Conservation (phyloP, 1,140 invertebrate genomes). For the Tachypleus tridentatus region DNA sequence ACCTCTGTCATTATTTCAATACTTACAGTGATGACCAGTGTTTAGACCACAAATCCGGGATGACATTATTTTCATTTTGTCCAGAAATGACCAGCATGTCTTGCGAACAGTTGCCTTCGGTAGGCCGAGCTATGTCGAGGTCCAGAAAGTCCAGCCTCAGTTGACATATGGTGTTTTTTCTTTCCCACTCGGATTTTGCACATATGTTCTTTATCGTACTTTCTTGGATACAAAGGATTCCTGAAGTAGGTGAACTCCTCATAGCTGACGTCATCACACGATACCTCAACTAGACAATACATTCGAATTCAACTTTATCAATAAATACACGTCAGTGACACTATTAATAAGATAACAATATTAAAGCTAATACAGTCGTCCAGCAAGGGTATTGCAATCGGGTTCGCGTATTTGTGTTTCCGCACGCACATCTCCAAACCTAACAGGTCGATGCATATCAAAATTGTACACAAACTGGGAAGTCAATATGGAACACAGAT, state of each 20-base stretch:
- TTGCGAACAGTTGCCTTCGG: constrained; percentile 52
- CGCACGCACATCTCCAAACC: no score
- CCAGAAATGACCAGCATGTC: constrained; percentile 58
- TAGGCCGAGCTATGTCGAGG: constrained; percentile 42
- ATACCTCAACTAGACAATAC: constrained; percentile 15
- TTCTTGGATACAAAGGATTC: constrained; percentile 21
- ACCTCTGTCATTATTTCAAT: no score
- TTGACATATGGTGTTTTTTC: constrained; percentile 49
- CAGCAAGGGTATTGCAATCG: no score
- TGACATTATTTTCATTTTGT: constrained; percentile 48
- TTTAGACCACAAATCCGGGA: constrained; percentile 70
- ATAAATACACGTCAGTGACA: no score
- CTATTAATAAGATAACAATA: no score
- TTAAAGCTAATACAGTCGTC: no score
- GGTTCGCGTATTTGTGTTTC: no score
- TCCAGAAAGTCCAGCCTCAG: constrained; percentile 61
- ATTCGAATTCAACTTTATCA: no score
- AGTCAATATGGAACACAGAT: no score
- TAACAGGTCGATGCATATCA: no score
- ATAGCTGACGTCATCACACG: constrained; percentile 17
- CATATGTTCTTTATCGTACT: constrained; percentile 15
- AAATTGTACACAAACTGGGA: no score
- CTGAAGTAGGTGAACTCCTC: constrained; percentile 22
- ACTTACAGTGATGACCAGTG: constrained; percentile 67
- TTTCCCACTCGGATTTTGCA: constrained; percentile 22